Evolutionary conservation across 2,113 vertebrate genomes (phyloP).

Genomic region (Sula dactylatra): DNA sequence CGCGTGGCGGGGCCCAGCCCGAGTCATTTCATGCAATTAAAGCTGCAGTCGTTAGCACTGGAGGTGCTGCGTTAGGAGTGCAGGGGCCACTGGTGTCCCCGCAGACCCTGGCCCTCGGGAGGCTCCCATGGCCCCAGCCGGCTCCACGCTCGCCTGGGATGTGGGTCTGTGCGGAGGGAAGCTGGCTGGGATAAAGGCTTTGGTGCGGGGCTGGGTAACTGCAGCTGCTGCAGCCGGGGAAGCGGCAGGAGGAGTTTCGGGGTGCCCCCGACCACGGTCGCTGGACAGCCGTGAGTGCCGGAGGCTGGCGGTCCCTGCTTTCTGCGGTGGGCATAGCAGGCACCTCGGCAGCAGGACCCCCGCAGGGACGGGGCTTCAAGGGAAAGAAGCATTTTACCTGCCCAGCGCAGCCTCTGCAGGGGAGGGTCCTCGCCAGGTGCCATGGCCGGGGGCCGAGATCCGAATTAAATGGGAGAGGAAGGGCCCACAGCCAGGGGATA

Average conservation of each 20-base stretch:
- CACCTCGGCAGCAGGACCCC: too few relatives aligned
- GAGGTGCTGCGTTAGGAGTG: background rate
- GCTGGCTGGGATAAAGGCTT: background rate
- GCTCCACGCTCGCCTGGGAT: background rate
- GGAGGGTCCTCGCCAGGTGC: background rate
- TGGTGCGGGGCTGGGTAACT: background rate
- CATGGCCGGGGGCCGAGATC: fast-evolving
- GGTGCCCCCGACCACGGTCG: too few relatives aligned
- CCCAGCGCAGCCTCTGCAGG: background rate
- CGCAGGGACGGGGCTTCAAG: background rate
- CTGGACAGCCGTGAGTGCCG: background rate
- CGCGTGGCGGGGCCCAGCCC: background rate
- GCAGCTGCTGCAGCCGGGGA: background rate
- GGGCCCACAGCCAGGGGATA: fast-evolving
- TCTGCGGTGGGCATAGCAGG: background rate
- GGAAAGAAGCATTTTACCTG: too few relatives aligned
- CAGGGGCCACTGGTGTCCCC: background rate
- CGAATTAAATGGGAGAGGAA: fast-evolving
- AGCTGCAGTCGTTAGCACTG: background rate
- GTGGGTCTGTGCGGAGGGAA: fast-evolving
- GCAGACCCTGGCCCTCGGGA: background rate
- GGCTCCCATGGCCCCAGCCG: background rate
- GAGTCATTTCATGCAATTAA: background rate
- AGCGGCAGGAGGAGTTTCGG: background rate
- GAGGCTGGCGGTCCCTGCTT: background rate